Base-by-base conservation (phyloP, 2,113 vertebrate species). In the Mystacornis crossleyi region DNA sequence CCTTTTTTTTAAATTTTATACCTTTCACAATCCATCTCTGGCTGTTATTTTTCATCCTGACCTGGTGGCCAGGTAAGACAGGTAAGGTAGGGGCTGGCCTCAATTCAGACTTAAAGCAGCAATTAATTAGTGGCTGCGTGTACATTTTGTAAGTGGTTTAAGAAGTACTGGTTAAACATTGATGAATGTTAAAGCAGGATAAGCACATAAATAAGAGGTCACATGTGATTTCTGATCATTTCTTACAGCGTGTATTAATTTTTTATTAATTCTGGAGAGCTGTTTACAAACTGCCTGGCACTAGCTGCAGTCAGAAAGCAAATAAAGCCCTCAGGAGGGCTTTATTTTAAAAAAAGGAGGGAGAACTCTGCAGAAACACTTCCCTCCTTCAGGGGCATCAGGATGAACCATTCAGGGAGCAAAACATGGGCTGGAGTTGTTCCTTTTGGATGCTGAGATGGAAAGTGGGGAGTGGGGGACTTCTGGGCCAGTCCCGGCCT, bases 191-290 rank as follows among this genome's bases (percentile, higher is more conserved):
- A 74, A 95, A 95, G 50, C 43, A 8, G 64, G 60, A 50, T 93
- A 95, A 96, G 82, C 62, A 67, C 80, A 78, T 90, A 88, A 97
- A 81, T 86, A 92, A 86, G 82, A 86, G 93, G 89, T 80, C 83
- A 74, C 81, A 71, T 84, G 77, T 81, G 91, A 83, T 47, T 96
- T 86, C 71, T 45, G 89, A 69, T 94, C 14, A n/a, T 66, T 95
- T 89, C 64, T 92, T 91, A 74, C 53, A 77, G 90, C 2, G 0
- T 3, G 8, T 13, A 74, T 95, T 83, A 86, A 97, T 89, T 92
- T 89, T 93, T 88, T 92, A 96, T 81, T 95, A 47, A 77, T 69
- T 62, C 55, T 50, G 36, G 66, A 58, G 81, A 78, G 72, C 71
- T 92, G 8, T 95, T 96, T 96, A 80, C 72, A 82, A 88, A 69